Base-by-base conservation (phyloP, 2,113 vertebrate species). In the Cottus gobio region DNA sequence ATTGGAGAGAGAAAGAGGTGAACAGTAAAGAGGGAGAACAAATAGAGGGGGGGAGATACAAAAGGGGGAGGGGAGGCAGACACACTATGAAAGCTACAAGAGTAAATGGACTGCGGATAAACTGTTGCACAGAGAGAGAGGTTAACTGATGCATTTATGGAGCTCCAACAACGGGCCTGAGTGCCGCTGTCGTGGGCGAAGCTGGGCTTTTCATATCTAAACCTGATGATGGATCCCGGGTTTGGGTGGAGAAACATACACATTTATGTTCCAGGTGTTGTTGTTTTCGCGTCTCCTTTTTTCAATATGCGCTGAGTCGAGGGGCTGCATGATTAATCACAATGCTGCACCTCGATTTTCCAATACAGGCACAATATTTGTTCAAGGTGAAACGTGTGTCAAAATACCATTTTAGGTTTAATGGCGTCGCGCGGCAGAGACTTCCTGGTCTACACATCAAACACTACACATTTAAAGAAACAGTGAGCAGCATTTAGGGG, bases 101-200 rank as follows among this genome's bases (percentile, higher is more conserved):
- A 70, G 42, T 70, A 75, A 85, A 85, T 77, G 56, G 71, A 86
- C 54, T 70, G 65, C 57, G 76, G 26, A 86, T 68, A 82, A 80
- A 85, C 65, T 77, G 44, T n/a, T 50, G 42, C 20, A 74, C 31
- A 62, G 71, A 62, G 72, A 58, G 50, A 24, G 65, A 86, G 75
- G 79, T 81, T 87, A 83, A 85, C 78, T 65, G 75, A 58, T 79
- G 69, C 52, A 68, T 79, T 85, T 76, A 87, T 83, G 79, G 85
- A 75, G 80, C 80, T 58, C 67, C 71, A 75, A 83, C 87, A 89
- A 81, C 80, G 60, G 65, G 28, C 63, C 82, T 83, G 77, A 78
- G 80, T 72, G 77, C 82, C 60, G 63, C 75, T 64, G 79, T 56
- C 76, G 63, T 68, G 58, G 62, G 39, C 50, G 71, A 58, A 77